These are phyloP conservation scores for Boulengeromyrus knoepffleri DNA, from an alignment of 2,113 vertebrate genomes.

Conservation along the genomic window DNA sequence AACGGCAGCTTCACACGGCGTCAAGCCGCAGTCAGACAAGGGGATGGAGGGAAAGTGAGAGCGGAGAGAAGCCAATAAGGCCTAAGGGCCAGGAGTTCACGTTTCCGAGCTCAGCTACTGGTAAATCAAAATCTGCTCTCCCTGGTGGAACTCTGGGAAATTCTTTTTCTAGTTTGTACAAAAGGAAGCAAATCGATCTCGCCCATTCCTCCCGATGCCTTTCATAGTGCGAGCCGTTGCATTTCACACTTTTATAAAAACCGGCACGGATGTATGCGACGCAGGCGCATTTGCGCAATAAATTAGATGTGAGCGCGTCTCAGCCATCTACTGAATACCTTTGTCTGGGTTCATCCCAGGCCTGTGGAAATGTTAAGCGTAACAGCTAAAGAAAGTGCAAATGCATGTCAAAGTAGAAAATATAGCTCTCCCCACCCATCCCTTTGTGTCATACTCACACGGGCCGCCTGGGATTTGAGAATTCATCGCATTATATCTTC, in stretches of 20 bases:
- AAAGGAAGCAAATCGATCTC: neutral
- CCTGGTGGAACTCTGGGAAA: neutral
- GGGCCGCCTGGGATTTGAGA: neutral
- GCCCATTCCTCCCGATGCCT: neutral
- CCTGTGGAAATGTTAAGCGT: neutral
- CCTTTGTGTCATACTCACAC: neutral
- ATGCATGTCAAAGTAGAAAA: neutral
- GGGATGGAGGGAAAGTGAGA: neutral
- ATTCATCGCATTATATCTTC: neutral
- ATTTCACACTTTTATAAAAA: neutral
- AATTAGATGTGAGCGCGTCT: neutral
- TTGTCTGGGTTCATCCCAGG: conserved; percentile 1
- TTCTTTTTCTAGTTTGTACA: neutral
- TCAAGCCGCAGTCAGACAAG: neutral
- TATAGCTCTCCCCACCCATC: neutral
- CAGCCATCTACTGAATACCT: neutral
- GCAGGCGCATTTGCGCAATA: neutral
- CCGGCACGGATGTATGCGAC: neutral
- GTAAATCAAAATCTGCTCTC: neutral
- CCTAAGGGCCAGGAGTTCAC: neutral
- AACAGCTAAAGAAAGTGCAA: neutral
- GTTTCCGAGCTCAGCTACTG: neutral
- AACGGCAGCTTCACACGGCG: neutral
- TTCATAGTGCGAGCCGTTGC: neutral
- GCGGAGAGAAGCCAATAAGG: neutral